phyloP scores from a whole-genome alignment of 2,797 vertebrate genomes.

The Geotrypetes seraphini region DNA sequence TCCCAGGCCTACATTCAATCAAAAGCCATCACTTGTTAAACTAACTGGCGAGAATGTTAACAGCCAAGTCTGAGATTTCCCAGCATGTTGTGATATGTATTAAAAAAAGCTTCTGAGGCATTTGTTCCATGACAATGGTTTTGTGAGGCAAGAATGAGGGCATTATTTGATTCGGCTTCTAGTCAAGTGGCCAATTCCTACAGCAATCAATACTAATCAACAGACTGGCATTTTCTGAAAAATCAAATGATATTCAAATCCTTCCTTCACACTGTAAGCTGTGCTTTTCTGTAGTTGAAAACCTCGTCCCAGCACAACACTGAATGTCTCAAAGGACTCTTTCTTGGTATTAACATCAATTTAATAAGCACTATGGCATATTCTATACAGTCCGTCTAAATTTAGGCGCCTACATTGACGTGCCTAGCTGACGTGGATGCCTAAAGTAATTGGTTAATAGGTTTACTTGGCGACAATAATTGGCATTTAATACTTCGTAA shows the following conservation, averaged over 20 bases:
- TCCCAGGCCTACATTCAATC: conserved; percentile 25
- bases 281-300: neutral
- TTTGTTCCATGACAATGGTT: conserved; percentile 38
- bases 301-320: too few species aligned
- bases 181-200: conserved; percentile 58
- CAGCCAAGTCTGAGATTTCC: conserved; percentile 13
- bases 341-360: too few species aligned
- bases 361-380: too few species aligned
- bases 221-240: conserved; percentile 31
- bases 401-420: too few species aligned
- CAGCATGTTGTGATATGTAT: neutral
- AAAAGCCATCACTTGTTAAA: conserved; percentile 19
- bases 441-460: too few species aligned
- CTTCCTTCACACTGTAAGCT: conserved; percentile 17
- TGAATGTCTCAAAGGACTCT: too few species aligned
- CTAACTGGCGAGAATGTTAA: conserved; percentile 17
- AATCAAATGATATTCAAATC: conserved; percentile 46
- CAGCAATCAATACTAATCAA: conserved; percentile 69
- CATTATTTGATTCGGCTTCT: conserved; percentile 62
- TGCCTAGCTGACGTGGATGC: too few species aligned
- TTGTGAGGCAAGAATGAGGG: conserved; percentile 46
- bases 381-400: too few species aligned
- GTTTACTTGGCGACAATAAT: too few species aligned
- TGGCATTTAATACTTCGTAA: too few species aligned
- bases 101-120: conserved; percentile 44